Base-by-base conservation (phyloP, 2,888 invertebrate genomes). In the Tetranychus piercei region DNA sequence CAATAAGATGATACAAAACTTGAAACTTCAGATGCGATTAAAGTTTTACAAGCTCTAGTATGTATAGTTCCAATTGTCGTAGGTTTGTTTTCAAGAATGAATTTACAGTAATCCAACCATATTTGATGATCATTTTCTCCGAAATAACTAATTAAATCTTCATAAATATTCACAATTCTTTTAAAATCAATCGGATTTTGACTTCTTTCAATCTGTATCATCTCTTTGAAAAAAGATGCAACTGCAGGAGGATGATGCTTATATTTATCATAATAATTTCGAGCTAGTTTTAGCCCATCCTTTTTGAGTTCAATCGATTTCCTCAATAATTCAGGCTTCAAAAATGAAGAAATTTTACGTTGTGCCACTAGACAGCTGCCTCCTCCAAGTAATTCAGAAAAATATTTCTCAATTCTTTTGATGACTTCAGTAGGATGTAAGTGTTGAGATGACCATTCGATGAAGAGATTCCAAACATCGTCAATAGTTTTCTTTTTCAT, bases 251-350 rank as follows among this genome's bases (percentile, higher is more conserved):
- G 71, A 6, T 23, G 43, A 20, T 20, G 22, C 18, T 71, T 71
- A 44, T 71, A 71, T 71, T 71, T 71, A 15, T 71, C 71, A 44
- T 44, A 71, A 44, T 44, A 71, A n/a, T 11, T n/a, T 71, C 71
- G 43, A 15, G 71, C 71, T 15, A 18, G 1, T 9, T 20, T 9
- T 15, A 71, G 4, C 15, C 71, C 71, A 44, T 71, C n/a, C 18
- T 23, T n/a, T 43, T 45, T n/a, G 15, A 71, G 44, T 71, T 71
- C 43, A 20, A 34, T 20, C 18, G 44, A 34, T 45, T 71, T 71
- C 44, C 11, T n/a, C 18, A 71, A 44, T 6, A 71, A n/a, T 34
- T 71, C 23, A 18, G 71, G 71, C 44, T 71, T 71, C 34, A 71
- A 1, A n/a, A 44, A 44, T 6, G 43, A 11, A 34, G 23, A 23